Base-by-base conservation (phyloP, 2,797 vertebrate genomes). In the Trachurus trachurus region DNA sequence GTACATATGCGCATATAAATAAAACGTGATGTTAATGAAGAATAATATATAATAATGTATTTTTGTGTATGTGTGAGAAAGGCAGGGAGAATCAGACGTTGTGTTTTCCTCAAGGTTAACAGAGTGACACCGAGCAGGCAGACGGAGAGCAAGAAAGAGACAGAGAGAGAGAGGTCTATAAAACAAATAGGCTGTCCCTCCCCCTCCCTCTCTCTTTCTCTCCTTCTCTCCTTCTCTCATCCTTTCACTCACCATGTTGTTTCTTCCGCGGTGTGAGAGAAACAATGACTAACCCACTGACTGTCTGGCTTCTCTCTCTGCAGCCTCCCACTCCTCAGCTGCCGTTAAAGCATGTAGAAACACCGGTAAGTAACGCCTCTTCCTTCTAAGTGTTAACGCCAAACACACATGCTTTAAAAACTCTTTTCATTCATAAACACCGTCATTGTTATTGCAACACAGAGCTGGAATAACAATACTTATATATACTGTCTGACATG, bases 281-380 rank as follows among this genome's bases (percentile, higher is more conserved):
- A 78, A 87, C 71, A 83, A 79, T 73, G 76, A 84, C 86, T 91
- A 85, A 92, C 78, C 71, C 45, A 1, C 52, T 76, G 70, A 68
- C 81, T 91, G 61, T 91, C 66, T 90, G 40, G 10, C 78, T 88
- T 91, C 7, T 88, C 7, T 88, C 80, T 78, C 87, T 81, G 17
- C 90, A 93, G 92, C 93, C 92, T 82, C 88, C 90, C 58, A 94
- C 93, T 89, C 93, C 93, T 65, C 92, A 94, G 88, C 90, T 94
- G 88, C 87, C 92, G 56, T 84, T 94, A 83, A 94, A 94, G 90
- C 93, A 94, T 93, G 93, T 94, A 92, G 93, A 94, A 75, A 94
- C 93, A 37, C 93, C 93, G 90, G 93, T 94, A 84, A 93, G 93
- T 93, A 74, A 54, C 59, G 8, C 50, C 59, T 79, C 68, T 76